A percentile compares a stretch with the other conserved stretches of the same genome.
Conservation (phyloP, 2,113 vertebrate species). For the Calidris pygmaea region DNA sequence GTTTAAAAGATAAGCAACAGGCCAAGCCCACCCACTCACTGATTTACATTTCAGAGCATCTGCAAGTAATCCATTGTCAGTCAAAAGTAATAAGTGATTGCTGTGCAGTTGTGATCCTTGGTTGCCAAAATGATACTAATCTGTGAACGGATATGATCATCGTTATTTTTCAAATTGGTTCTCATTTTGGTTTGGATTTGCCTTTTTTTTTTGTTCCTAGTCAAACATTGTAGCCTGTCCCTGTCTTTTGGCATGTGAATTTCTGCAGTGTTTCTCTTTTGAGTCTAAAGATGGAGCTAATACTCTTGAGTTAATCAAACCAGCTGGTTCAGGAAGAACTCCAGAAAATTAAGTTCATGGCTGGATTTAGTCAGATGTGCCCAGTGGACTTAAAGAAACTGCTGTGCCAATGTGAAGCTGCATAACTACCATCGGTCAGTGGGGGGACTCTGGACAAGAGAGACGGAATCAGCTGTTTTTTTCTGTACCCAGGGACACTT, state of each 20-base stretch:
- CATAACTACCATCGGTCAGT: neutral
- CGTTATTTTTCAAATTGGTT: neutral
- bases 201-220: neutral
- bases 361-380: neutral
- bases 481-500: neutral
- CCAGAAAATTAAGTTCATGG: neutral
- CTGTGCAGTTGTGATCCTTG: slow-evolving; percentile 56
- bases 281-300: neutral
- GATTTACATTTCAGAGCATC: slow-evolving; percentile 28
- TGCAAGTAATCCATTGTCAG: slow-evolving; percentile 31
- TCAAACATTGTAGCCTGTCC: neutral
- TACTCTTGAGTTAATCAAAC: neutral
- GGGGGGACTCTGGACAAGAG: neutral
- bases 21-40: neutral
- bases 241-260: neutral
- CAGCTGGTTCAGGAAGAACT: neutral
- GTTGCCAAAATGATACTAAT: slow-evolving; percentile 23
- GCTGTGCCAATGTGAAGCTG: neutral
- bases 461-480: neutral
- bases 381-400: neutral
- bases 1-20: neutral
- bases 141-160: neutral
- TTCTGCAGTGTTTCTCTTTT: neutral
- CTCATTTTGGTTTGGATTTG: neutral
- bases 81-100: slow-evolving; percentile 38